Conservation (phyloP, 1,140 invertebrate species). For the Bombus vancouverensis region DNA sequence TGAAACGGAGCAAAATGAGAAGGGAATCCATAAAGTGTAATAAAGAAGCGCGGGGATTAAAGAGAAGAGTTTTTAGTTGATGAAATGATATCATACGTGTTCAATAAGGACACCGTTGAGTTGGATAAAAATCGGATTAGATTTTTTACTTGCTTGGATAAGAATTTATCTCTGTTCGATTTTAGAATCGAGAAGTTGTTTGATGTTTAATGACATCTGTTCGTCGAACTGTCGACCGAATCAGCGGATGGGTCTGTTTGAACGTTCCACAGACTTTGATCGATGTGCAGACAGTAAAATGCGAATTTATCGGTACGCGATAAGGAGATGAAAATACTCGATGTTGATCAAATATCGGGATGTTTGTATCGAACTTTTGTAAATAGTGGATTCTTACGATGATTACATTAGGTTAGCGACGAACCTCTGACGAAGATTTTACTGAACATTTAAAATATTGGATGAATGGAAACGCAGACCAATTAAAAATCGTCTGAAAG, state of each 20-base stretch:
- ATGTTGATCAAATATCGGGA: not conserved
- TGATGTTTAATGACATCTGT: not conserved
- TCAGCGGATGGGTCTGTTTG: not conserved
- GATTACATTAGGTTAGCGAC: not conserved
- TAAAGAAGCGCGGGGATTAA: too few species aligned
- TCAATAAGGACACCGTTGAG: not conserved
- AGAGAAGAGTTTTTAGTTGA: too few species aligned
- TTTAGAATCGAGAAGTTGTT: not conserved
- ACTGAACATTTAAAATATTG: not conserved
- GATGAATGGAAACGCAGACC: too few species aligned
- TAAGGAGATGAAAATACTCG: not conserved
- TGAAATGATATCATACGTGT: not conserved
- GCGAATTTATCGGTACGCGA: not conserved
- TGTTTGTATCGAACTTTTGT: not conserved
- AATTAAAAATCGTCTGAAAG: too few species aligned
- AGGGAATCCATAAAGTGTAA: too few species aligned
- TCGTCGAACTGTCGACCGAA: not conserved
- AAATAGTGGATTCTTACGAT: not conserved
- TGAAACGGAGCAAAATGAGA: not conserved
- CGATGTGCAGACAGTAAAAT: not conserved
- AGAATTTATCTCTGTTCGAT: not conserved
- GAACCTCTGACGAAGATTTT: not conserved
- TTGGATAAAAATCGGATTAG: not conserved
- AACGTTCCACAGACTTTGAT: not conserved
- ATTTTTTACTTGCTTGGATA: too few species aligned